Conservation (phyloP, 2,113 vertebrate species). For the Pterocles burchelli region DNA sequence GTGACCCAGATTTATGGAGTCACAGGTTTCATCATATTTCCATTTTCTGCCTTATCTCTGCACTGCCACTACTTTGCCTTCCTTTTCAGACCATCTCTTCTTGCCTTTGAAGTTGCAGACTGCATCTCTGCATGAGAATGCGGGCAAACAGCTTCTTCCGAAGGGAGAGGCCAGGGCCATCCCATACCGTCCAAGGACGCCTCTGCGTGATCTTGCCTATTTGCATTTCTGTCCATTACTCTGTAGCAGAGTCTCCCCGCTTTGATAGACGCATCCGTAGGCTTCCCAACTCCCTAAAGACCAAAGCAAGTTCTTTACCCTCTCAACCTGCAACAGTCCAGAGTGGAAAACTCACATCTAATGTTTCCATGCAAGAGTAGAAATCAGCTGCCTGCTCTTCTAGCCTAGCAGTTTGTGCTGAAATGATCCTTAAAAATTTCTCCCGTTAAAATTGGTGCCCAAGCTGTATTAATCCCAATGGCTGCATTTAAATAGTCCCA, state of each 20-base stretch:
- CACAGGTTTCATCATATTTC: not conserved
- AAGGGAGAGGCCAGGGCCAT: not conserved
- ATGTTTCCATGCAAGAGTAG: rapidly evolving
- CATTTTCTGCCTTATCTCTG: not conserved
- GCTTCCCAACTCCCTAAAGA: not conserved
- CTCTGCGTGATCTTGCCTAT: not conserved
- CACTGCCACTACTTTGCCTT: slow-evolving; percentile 16
- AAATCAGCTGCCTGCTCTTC: not conserved
- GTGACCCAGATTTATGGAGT: slow-evolving; percentile 3
- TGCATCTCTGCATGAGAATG: slow-evolving; percentile 28
- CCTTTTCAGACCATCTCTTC: slow-evolving; percentile 46
- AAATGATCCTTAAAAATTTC: not conserved
- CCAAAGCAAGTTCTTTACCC: not conserved
- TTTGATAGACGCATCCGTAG: not conserved
- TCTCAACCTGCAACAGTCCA: not conserved
- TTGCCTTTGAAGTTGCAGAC: slow-evolving; percentile 68
- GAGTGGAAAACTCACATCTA: not conserved
- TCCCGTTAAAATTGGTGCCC: not conserved
- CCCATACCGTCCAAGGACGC: not conserved
- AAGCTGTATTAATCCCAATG: not conserved
- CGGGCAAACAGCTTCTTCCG: slow-evolving; percentile 24
- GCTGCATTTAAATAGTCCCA: not conserved
- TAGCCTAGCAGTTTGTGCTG: not conserved
- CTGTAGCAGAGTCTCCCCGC: not conserved
- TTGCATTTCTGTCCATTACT: not conserved